Evolutionary conservation across 2,797 vertebrate species (phyloP).

Genomic region (Carcharodon carcharias): DNA sequence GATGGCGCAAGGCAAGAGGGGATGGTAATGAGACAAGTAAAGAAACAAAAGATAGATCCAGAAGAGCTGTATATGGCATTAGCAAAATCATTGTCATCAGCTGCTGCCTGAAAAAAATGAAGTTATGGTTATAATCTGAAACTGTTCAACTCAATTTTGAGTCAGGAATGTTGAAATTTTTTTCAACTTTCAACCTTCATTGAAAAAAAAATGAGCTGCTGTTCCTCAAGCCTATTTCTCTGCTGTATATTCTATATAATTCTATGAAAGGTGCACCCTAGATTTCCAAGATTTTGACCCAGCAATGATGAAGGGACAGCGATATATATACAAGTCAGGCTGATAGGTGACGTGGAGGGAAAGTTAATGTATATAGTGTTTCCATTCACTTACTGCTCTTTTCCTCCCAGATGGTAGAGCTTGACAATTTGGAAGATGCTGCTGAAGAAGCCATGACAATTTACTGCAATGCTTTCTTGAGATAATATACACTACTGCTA

Average conservation of each 20-base stretch:
- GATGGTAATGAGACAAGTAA: neutral
- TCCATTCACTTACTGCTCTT: neutral
- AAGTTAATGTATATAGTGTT: neutral
- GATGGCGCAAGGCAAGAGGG: neutral
- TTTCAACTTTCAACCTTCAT: too few relatives aligned
- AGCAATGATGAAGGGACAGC: neutral
- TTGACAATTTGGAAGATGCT: neutral
- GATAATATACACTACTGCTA: neutral
- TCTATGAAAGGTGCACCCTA: neutral
- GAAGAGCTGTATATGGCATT: too few relatives aligned
- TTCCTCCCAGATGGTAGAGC: neutral
- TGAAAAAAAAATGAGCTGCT: neutral
- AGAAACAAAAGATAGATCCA: neutral
- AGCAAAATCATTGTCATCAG: too few relatives aligned
- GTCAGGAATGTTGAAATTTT: neutral
- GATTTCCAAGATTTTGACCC: neutral
- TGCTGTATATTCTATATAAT: neutral
- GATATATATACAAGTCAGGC: neutral
- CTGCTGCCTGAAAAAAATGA: too few relatives aligned
- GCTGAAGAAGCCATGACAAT: neutral
- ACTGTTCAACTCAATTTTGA: neutral
- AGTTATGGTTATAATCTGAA: neutral
- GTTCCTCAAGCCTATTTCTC: neutral
- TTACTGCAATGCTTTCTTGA: neutral
- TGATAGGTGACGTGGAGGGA: neutral